Conservation (phyloP, 2,113 vertebrate genomes). For the Toxotes chatareus region DNA sequence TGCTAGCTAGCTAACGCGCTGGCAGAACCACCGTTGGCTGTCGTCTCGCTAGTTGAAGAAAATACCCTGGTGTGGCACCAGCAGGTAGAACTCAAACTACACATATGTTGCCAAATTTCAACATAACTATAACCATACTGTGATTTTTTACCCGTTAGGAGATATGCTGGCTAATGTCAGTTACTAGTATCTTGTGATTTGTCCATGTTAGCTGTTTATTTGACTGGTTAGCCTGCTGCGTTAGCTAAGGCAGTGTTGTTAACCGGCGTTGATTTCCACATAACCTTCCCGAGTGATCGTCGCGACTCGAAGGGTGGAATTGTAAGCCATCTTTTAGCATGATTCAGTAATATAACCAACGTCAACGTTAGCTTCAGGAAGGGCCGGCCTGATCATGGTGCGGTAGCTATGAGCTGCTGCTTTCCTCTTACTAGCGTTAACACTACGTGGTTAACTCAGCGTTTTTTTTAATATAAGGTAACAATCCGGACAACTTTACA, state of each 20-base stretch:
- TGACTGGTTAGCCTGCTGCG: constrained; percentile 8
- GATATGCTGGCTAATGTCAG: background rate
- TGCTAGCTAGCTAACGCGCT: constrained; percentile 37
- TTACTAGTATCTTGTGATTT: background rate
- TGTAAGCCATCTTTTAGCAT: background rate
- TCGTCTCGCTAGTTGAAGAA: constrained; percentile 22
- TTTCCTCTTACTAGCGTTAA: background rate
- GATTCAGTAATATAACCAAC: background rate
- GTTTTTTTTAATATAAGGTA: background rate
- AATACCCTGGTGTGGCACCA: constrained; percentile 37
- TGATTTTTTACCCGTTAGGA: background rate
- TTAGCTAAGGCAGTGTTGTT: constrained; percentile 21
- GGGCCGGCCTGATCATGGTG: background rate
- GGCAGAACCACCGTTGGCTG: constrained; percentile 30
- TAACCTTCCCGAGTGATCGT: background rate
- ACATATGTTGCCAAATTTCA: background rate
- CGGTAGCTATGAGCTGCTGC: background rate
- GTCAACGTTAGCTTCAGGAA: background rate
- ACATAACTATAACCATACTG: background rate
- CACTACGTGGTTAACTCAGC: background rate
- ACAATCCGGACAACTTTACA: background rate
- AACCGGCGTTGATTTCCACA: constrained; percentile 20
- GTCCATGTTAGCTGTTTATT: background rate
- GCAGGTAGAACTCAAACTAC: constrained; percentile 29
- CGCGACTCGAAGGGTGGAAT: background rate